phyloP scores from a whole-genome alignment of 2,113 vertebrate species.

The Manacus vitellinus region DNA sequence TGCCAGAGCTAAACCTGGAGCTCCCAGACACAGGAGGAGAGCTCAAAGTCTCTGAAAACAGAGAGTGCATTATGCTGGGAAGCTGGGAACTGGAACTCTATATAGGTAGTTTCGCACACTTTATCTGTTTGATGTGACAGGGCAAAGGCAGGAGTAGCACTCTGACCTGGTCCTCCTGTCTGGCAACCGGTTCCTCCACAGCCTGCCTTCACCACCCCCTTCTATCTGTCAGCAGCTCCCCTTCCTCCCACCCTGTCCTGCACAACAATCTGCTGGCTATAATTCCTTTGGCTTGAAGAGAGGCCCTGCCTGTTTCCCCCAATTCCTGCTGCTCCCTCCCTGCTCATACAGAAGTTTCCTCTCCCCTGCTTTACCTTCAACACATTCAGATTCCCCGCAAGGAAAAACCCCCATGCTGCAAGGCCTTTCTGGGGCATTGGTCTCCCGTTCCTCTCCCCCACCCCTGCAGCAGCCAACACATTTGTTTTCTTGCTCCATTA shows the following conservation, averaged over 20 bases:
- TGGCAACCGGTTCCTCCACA: not conserved
- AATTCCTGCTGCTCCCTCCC: not conserved
- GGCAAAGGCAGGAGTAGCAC: not conserved
- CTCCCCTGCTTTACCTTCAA: not conserved
- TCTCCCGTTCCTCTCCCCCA: not conserved
- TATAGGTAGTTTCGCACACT: not conserved
- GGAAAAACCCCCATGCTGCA: not conserved
- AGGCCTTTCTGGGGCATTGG: not conserved
- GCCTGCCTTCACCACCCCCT: not conserved
- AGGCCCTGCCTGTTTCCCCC: not conserved
- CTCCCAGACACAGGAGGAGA: not conserved
- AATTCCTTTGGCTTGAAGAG: not conserved
- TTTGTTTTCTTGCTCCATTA: constrained; percentile 33
- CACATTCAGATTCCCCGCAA: not conserved
- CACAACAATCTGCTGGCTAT: not conserved
- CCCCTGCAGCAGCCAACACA: not conserved
- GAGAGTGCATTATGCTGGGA: not conserved
- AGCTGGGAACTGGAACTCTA: constrained; percentile 8
- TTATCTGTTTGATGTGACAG: not conserved
- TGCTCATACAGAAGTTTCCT: not conserved
- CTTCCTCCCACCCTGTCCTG: not conserved
- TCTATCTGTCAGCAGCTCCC: not conserved
- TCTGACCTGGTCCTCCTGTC: not conserved
- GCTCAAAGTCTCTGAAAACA: constrained; percentile 41
- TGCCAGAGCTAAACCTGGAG: constrained; percentile 24